Conservation (phyloP, 2,113 vertebrate species). For the Nesoenas mayeri region DNA sequence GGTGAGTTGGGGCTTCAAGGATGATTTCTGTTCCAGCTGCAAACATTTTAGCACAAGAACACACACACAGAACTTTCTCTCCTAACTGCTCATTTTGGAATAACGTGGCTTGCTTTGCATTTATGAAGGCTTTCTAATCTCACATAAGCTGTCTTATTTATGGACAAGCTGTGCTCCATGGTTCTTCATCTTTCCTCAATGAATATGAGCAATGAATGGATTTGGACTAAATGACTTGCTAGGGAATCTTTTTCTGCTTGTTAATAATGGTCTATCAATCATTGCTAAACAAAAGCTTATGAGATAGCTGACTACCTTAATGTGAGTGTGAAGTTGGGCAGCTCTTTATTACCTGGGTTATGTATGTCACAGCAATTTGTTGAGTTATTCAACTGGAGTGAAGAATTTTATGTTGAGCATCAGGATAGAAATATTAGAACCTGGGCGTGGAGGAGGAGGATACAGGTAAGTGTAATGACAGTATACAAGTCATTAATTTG, state of each 20-base stretch:
- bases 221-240: background rate
- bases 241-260: background rate
- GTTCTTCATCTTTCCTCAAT: background rate
- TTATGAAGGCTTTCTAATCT: conserved; percentile 9
- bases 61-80: background rate
- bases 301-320: conserved; percentile 3
- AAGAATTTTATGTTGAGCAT: background rate
- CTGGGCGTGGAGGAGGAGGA: background rate
- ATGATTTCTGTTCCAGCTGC: background rate
- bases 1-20: background rate
- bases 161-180: background rate
- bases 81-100: background rate
- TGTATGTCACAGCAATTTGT: conserved; percentile 4
- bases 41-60: background rate
- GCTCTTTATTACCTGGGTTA: conserved; percentile 31
- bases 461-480: background rate
- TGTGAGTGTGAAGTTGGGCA: background rate
- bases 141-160: background rate
- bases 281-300: background rate
- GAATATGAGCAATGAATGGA: background rate
- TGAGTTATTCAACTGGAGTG: background rate
- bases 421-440: background rate
- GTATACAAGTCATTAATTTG: conserved; percentile 9
- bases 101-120: background rate
- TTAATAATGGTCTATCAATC: conserved; percentile 20